These are phyloP conservation scores for Aricia artaxerxes DNA, from an alignment of 2,888 invertebrate genomes.

Conservation along the genomic window DNA sequence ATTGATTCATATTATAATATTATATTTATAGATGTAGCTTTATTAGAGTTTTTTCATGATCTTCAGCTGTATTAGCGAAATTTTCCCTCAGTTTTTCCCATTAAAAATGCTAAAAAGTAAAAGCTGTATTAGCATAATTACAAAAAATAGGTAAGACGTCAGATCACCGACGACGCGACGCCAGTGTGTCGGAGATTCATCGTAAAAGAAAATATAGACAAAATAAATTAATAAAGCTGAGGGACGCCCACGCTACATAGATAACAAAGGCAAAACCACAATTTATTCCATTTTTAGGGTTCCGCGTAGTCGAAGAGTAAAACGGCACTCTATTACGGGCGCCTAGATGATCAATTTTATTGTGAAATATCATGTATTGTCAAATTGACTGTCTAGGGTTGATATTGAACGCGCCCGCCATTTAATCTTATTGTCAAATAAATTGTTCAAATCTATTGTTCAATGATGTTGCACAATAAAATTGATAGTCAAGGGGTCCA, in stretches of 20 bases:
- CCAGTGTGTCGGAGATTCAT: constrained; percentile 53
- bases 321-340: background rate
- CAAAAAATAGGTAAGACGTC: constrained; percentile 37
- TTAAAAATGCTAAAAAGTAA: background rate
- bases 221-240: constrained; percentile 67
- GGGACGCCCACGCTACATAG: constrained; percentile 65
- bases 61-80: background rate
- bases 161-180: constrained; percentile 50
- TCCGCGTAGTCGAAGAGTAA: background rate
- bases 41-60: background rate
- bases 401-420: no score
- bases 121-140: constrained; percentile 33
- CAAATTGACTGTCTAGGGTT: no score
- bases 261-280: constrained; percentile 29
- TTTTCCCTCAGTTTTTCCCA: background rate
- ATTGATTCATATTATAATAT: no score
- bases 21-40: no score
- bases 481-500: no score
- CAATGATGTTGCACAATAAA: no score
- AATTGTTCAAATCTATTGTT: no score
- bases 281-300: constrained; percentile 14
- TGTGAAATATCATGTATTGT: no score
- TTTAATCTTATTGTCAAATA: no score
- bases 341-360: no score
- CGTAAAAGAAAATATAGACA: constrained; percentile 62